Conservation (phyloP, 2,113 vertebrate genomes). For the Apteryx owenii region DNA sequence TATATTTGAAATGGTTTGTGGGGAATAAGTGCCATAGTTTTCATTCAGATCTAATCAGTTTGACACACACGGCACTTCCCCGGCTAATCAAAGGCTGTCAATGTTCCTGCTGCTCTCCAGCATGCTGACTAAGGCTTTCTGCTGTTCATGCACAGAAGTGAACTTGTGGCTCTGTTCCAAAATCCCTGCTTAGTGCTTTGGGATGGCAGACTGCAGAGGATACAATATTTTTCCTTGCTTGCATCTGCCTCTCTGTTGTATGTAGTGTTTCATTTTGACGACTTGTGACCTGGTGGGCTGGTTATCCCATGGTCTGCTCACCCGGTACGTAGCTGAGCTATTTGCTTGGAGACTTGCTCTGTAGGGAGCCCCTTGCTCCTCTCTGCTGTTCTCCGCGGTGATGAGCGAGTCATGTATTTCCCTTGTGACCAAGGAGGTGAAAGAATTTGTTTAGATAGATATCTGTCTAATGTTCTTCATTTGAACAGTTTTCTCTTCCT, state of each 20-base stretch:
- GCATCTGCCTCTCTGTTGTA: not conserved
- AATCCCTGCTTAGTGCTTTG: not conserved
- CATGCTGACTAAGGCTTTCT: not conserved
- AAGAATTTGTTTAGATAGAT: not conserved
- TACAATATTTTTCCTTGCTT: not conserved
- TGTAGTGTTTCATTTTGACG: not conserved
- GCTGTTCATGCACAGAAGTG: not conserved
- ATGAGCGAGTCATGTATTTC: not conserved
- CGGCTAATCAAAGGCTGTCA: not conserved
- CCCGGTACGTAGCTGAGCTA: fast-evolving
- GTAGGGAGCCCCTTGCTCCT: fast-evolving
- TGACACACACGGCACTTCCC: not conserved
- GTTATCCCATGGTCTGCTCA: not conserved
- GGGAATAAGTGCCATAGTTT: not conserved
- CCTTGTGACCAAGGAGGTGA: not conserved
- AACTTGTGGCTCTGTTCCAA: not conserved
- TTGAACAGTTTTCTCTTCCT: not conserved
- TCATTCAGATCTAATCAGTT: not conserved
- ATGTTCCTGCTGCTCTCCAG: not conserved
- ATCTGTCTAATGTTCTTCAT: not conserved
- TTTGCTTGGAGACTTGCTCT: not conserved
- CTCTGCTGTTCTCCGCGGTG: not conserved
- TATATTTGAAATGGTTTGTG: not conserved
- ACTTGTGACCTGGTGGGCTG: not conserved
- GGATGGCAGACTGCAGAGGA: not conserved